Conservation (phyloP, 2,888 invertebrate genomes). For the Dinocampus coccinellae region DNA sequence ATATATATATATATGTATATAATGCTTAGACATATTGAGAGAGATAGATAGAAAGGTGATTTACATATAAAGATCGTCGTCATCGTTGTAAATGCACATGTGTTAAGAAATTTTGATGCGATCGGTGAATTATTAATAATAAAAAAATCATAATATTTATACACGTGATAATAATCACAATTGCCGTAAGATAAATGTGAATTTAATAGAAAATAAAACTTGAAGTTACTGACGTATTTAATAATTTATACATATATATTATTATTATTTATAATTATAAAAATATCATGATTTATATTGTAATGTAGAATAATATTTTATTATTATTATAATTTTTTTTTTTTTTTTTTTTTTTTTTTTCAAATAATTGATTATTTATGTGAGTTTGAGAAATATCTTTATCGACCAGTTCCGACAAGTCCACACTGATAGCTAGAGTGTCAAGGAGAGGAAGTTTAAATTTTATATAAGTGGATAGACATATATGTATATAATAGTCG, state of each 20-base stretch:
- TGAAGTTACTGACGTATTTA: slow-evolving; percentile 2
- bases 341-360: neutral
- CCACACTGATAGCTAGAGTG: slow-evolving; percentile 10
- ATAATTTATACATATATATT: slow-evolving; percentile 5
- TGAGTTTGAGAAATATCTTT: neutral
- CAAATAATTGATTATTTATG: neutral
- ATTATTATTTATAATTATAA: neutral
- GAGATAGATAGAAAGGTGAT: slow-evolving; percentile 9
- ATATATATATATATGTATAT: neutral
- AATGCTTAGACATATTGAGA: neutral
- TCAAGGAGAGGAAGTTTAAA: slow-evolving; percentile 30
- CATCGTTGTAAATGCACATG: neutral
- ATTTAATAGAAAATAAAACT: slow-evolving; percentile 18
- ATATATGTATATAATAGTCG: neutral
- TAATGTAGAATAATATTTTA: no score
- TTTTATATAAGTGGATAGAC: neutral
- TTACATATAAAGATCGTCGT: slow-evolving; percentile 29
- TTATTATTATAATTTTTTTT: neutral
- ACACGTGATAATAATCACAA: slow-evolving; percentile 49
- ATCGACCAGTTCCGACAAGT: slow-evolving; percentile 13
- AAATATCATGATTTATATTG: neutral
- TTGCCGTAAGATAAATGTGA: slow-evolving; percentile 31
- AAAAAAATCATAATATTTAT: slow-evolving; percentile 39
- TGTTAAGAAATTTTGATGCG: slow-evolving; percentile 39
- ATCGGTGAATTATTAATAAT: slow-evolving; percentile 57